Base-by-base conservation (phyloP, 2,113 vertebrate genomes). In the Bucco capensis region DNA sequence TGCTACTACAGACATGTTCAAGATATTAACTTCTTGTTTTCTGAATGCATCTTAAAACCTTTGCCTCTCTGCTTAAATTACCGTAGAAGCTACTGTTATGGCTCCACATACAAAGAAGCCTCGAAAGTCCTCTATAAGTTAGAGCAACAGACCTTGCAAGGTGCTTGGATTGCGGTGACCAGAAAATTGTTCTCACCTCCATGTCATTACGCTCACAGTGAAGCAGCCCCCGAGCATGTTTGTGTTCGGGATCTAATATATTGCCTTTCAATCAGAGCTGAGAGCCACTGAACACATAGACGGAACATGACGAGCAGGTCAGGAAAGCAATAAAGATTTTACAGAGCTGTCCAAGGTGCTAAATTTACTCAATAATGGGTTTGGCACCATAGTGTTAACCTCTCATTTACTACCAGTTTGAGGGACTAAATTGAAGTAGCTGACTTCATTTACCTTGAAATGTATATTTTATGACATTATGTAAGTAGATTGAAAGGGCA, bases 251-350 rank as follows among this genome's bases (percentile, higher is more conserved):
- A 98, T 98, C 98, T 98, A 98, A 99, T 99, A 99, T 99, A 98
- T 99, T 98, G 98, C 98, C 98, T 99, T 99, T 99, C 99, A 99
- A 99, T 99, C 99, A 99, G 98, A 98, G 98, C 98, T 97, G 98
- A 98, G 98, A 98, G 98, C 97, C 96, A 97, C 98, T 97, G 97
- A 98, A 98, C 98, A 98, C 98, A 98, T 96, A 97, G 97, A 98
- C 97, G 97, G 98, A 98, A 99, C 99, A 99, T 99, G 99, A 99
- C 98, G 98, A 98, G 98, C 98, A 98, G 98, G 98, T 99, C 98
- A 99, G 98, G 97, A 98, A 99, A 99, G 98, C 98, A 99, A 99
- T 99, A 99, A 99, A 98, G 98, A 99, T 98, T 99, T 98, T 98
- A 98, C 98, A 98, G 98, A 98, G 98, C 98, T 99, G 98, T 99